Base-by-base conservation (phyloP, 1,140 invertebrate species). In the Melitaea cinxia region DNA sequence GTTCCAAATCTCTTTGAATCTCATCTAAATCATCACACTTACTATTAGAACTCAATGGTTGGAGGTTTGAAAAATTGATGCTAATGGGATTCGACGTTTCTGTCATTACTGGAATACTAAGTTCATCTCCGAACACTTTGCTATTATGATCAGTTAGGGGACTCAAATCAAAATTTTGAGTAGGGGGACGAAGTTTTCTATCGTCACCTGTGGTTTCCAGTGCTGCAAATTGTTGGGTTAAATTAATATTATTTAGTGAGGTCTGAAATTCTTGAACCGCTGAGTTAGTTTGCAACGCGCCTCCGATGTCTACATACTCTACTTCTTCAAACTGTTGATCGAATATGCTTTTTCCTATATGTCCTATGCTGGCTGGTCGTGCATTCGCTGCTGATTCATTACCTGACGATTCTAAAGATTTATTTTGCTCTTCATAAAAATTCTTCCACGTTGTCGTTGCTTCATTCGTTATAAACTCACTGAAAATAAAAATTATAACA, bases 371-470 rank as follows among this genome's bases (percentile, higher is more conserved):
- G 0, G 78, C 68, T 5, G 73, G 80, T 0, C 74, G 73, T 0
- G 72, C 58, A 50, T 84, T 80, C 0, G 57, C 72, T 3, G 59
- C 75, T 0, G 81, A 79, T 5, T 89, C 83, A 49, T 89, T 88
- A 9, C 78, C 80, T 0, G 85, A 91, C 3, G 78, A 81, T 39
- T 91, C 86, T 14, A 87, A 63, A 4, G 85, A 85, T 39, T 87
- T 88, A 57, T 91, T 89, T 35, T 89, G 85, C 24, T 89, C 80
- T 65, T 88, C 88, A 37, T 91, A 91, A 24, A 91, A 79, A 55
- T 83, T 88, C 58, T 85, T 88, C 88, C 88, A 91, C 26, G 88
- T 87, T 3, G 85, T 88, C 17, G 86, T 89, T 1, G 77, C 86
- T 77, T 91, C 88, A 55, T 83, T 84, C 7, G 79, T 86, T 9